Evolutionary conservation across 1,140 invertebrate species (phyloP), one percentile per base, ranked within the genome.

Genomic region (Drosophila murphyi): DNA sequence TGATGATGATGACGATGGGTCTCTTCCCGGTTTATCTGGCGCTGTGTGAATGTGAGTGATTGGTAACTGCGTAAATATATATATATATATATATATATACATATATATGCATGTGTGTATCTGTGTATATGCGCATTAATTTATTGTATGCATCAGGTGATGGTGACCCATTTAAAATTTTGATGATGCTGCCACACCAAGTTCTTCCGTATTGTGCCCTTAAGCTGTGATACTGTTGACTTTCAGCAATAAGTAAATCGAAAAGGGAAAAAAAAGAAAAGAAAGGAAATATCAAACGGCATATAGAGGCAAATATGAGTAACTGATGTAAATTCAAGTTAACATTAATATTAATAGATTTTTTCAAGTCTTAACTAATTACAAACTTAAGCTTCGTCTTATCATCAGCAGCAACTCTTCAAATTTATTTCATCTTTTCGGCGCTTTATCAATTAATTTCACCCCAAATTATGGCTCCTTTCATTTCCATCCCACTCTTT

Each of bases 151-250:
- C 69, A 67, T 61, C 61, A 72, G 55, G 68, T 64, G 69, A 76
- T 39, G 54, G 5, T 73, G 71, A 68, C 74, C 74, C 62, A 76
- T 76, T 76, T 76, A 67, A 72, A 61, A 60, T 60, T 59, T 56
- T 57, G 65, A 76, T 64, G 61, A 63, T 51, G 59, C 29, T 52
- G 39, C 67, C 50, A n/a, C 7, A 29, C 20, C 45, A 65, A 34
- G n/a, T 34, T 52, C 3, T 52, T 12, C 12, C 12, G 12, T 12
- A 12, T 12, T 12, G 12, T 12, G 12, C 12, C 12, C 12, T n/a
- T 28, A 6, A 6, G 2, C 6, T 28, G 3, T 48, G 20, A 8
- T 29, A 28, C 3, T 12, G 43, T 20, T 20, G 20, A 20, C 20
- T 20, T 20, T 20, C 20, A 20, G 20, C 20, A 20, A 20, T 20